Evolutionary conservation across 2,113 vertebrate genomes (phyloP).

Genomic region (Nothobranchius furzeri): DNA sequence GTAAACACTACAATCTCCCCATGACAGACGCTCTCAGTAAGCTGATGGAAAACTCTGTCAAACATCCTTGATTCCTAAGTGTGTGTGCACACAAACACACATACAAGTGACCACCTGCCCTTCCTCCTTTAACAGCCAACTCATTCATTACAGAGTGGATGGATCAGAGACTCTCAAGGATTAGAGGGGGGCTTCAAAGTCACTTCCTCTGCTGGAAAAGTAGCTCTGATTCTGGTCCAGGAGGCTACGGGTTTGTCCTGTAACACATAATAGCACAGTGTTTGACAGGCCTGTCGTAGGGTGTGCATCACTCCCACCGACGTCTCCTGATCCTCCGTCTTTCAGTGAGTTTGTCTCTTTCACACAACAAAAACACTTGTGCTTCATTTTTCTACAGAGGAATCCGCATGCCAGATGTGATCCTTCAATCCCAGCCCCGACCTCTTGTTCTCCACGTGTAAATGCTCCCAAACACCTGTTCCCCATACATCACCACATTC

Average conservation of each 20-base stretch:
- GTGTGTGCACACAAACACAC: constrained; percentile 11
- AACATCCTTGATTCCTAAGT: background rate
- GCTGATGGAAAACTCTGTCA: constrained; percentile 10
- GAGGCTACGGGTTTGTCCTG: constrained; percentile 31
- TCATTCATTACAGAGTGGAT: constrained; percentile 68
- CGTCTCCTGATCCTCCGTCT: constrained; percentile 32
- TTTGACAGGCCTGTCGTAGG: constrained; percentile 27
- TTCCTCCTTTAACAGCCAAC: constrained; percentile 64
- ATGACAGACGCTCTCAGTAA: constrained; percentile 8
- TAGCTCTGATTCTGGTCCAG: constrained; percentile 60
- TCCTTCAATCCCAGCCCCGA: constrained; percentile 39
- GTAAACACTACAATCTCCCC: constrained; percentile 24
- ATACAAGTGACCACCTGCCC: constrained; percentile 65
- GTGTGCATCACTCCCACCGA: constrained; percentile 38
- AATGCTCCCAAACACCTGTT: constrained; percentile 65
- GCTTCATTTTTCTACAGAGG: constrained; percentile 34
- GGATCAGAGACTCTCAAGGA: constrained; percentile 45
- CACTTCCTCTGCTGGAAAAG: constrained; percentile 59
- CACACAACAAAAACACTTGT: constrained; percentile 31
- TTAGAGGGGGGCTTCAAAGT: constrained; percentile 60
- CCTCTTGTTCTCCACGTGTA: constrained; percentile 46
- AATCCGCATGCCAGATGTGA: constrained; percentile 66
- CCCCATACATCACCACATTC: constrained; percentile 46
- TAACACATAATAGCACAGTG: constrained; percentile 54
- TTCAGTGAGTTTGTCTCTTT: constrained; percentile 16